phyloP scores from a whole-genome alignment of 2,888 invertebrate species.

The Oeneis ivallda region DNA sequence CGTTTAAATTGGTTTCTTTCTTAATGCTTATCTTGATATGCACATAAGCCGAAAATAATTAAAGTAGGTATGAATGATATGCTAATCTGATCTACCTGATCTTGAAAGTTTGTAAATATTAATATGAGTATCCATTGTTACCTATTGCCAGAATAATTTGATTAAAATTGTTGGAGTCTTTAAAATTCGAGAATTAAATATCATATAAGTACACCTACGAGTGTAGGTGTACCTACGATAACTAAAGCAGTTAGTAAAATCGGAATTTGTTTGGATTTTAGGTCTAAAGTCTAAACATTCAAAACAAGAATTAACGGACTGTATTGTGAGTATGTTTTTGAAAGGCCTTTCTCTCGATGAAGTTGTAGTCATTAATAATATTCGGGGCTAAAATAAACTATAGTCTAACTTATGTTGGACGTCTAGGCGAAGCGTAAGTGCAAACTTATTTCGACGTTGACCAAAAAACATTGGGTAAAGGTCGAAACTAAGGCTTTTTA shows the following conservation, averaged over 20 bases:
- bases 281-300: neutral
- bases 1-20: too few species aligned
- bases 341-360: constrained; percentile 11
- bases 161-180: too few species aligned
- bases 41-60: too few species aligned
- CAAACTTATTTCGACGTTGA: constrained; percentile 19
- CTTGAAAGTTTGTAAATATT: too few species aligned
- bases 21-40: too few species aligned
- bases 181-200: too few species aligned
- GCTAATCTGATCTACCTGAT: too few species aligned
- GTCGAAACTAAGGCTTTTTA: constrained; percentile 3
- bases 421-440: constrained; percentile 13
- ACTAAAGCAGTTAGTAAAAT: neutral
- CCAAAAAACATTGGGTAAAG: constrained; percentile 15
- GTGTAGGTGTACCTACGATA: too few species aligned
- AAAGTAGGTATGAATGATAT: too few species aligned
- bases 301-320: neutral
- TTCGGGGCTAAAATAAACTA: constrained; percentile 14
- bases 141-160: too few species aligned
- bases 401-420: constrained; percentile 21
- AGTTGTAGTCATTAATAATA: constrained; percentile 21
- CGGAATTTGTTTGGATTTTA: neutral
- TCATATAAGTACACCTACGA: too few species aligned
- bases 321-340: constrained; percentile 1
- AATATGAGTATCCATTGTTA: too few species aligned